Conservation (phyloP, 2,797 vertebrate genomes). For the Paedocypris micromegethes region DNA sequence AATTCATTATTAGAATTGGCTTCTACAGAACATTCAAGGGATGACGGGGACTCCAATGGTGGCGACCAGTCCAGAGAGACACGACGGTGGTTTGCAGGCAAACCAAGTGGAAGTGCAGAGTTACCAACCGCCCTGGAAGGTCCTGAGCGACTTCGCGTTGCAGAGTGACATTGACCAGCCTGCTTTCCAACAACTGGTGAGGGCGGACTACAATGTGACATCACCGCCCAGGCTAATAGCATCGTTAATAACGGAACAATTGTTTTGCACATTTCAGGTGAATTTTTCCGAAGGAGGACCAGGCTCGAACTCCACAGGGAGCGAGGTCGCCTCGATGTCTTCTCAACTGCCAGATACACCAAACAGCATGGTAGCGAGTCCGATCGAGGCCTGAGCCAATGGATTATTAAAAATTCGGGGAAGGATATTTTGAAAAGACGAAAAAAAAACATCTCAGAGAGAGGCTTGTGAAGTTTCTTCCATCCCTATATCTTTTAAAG, state of each 20-base stretch:
- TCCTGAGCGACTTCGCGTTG: slow-evolving; percentile 90
- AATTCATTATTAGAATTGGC: slow-evolving; percentile 1
- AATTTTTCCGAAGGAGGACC: slow-evolving; percentile 97
- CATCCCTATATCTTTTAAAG: slow-evolving; percentile 36
- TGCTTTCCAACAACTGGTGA: slow-evolving; percentile 93
- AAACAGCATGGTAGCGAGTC: slow-evolving; percentile 99
- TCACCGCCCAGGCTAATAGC: background rate
- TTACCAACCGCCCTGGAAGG: slow-evolving; percentile 95
- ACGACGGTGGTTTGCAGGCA: slow-evolving; percentile 86
- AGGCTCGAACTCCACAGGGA: slow-evolving; percentile 95
- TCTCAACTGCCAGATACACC: slow-evolving; percentile 98
- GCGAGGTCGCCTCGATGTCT: slow-evolving; percentile 97
- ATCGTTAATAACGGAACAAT: background rate
- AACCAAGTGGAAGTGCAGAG: slow-evolving; percentile 93
- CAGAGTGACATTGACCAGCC: slow-evolving; percentile 95
- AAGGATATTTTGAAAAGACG: slow-evolving; percentile 62
- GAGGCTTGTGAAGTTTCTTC: slow-evolving; percentile 38
- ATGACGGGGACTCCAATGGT: slow-evolving; percentile 92
- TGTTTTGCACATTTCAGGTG: slow-evolving; percentile 66
- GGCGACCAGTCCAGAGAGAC: slow-evolving; percentile 89
- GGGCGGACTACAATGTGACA: slow-evolving; percentile 35
- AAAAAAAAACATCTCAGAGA: slow-evolving; percentile 46
- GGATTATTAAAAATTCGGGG: slow-evolving; percentile 63
- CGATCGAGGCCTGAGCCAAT: slow-evolving; percentile 89
- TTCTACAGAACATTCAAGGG: slow-evolving; percentile 85